Conservation (phyloP, 2,888 invertebrate species). For the Alitta virens region DNA sequence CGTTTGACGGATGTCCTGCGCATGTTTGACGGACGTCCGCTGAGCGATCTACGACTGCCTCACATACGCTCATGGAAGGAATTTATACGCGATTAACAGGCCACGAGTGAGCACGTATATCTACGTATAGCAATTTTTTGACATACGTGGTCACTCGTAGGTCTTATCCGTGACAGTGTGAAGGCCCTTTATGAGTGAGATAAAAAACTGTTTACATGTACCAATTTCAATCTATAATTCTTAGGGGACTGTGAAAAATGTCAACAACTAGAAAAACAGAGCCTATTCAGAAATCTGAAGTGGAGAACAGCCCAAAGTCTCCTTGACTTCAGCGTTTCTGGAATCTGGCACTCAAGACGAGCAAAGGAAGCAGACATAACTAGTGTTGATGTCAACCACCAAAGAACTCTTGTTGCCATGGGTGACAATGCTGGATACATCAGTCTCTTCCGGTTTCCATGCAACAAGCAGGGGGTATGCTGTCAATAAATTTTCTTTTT, state of each 20-base stretch:
- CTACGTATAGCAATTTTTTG: too few species aligned
- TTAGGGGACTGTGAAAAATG: too few species aligned
- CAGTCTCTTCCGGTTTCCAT: slow-evolving; percentile 45
- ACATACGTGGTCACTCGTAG: too few species aligned
- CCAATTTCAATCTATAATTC: too few species aligned
- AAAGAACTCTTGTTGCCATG: slow-evolving; percentile 37
- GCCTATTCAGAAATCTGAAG: slow-evolving; percentile 8
- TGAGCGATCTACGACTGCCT: too few species aligned
- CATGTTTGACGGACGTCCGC: not conserved
- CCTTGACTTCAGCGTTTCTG: slow-evolving; percentile 24
- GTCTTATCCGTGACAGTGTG: too few species aligned
- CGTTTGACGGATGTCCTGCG: not conserved
- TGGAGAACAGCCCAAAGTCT: slow-evolving; percentile 19
- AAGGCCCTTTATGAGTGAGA: not conserved
- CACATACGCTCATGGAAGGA: too few species aligned
- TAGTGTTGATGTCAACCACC: slow-evolving; percentile 34
- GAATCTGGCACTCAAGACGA: slow-evolving; percentile 41
- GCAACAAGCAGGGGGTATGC: slow-evolving; percentile 41
- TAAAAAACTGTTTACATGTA: too few species aligned
- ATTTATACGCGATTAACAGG: too few species aligned
- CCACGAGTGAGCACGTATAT: too few species aligned
- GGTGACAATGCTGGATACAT: slow-evolving; percentile 43
- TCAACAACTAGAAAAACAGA: too few species aligned
- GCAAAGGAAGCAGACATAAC: slow-evolving; percentile 35
- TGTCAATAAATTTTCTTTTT: too few species aligned